Evolutionary conservation across 2,888 invertebrate genomes (phyloP), one percentile per base, ranked within the genome.

Genomic region (Tetranychus truncatus): DNA sequence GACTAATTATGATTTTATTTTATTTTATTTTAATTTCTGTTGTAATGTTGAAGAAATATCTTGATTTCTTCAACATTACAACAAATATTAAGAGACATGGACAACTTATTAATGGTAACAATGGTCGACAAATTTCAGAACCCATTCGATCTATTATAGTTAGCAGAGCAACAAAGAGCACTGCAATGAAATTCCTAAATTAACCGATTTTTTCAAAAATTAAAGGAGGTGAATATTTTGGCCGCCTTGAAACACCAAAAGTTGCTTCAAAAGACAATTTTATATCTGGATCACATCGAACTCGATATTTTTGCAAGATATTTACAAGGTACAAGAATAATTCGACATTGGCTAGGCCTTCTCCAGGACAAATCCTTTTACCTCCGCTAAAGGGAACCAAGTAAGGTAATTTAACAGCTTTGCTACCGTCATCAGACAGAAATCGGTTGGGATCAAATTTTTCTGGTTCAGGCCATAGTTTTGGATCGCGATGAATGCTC

Each of bases 361-460:
- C 69, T 20, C 69, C 69, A 1, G 20, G 11, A 69, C 69, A 69
- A 20, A 20, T 69, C 21, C 69, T 18, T 24, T 69, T 69, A 8
- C 69, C 69, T 20, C 20, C 34, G 8, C 21, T 20, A 21, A 69
- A 69, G 6, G 69, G 69, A 4, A 24, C 34, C 20, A 69, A 21
- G n/a, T 20, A 21, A 6, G 69, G 21, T 20, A 21, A 20, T 11
- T 24, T 69, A 6, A 69, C n/a, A 5, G 69, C 69, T 21, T 69
- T 69, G 21, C 20, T 24, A 20, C 34, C 21, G 8, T 69, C 21
- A 5, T 24, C 69, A 11, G 69, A 5, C 11, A 69, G 21, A 21
- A 69, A 69, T n/a, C 69, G 69, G 11, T 69, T 24, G 20, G 69
- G 69, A 21, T 69, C 20, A 9, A 69, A 69, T 24, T 21, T 69